Evolutionary conservation across 2,888 invertebrate species (phyloP), one percentile per base, ranked within the genome.

Genomic region (Papilio elwesi): DNA sequence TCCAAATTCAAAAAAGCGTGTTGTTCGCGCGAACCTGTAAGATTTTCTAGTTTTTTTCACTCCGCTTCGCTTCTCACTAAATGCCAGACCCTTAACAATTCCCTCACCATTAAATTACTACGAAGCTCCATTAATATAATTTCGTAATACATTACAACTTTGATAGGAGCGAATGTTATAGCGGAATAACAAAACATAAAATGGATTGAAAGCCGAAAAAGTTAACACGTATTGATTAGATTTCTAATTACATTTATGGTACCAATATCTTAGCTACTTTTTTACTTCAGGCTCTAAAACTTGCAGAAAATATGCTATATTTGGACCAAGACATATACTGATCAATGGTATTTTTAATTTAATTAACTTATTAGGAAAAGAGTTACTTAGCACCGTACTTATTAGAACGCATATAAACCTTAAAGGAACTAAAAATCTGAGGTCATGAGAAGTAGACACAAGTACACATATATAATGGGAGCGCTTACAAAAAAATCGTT

Each of bases 71-170:
- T 43, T 51, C 6, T 49, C 16, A 66, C 16, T 26, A 53, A 57
- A 49, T 12, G 38, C 13, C 1, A 57, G 4, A 15, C 38, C 49
- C 38, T 51, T 26, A 71, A 38, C 59, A 59, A 66, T 69, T 48
- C 59, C 57, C 66, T 66, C 57, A 36, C 66, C 63, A 71, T 71
- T 71, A 59, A 71, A 66, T 66, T 66, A 57, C 65, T 66, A 71
- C 57, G 9, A 59, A 66, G 36, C 51, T 7, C 51, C 71, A 26
- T 71, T 66, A 66, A 71, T 66, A 71, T 66, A 66, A 71, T 59
- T 66, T 66, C 51, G 59, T 66, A 59, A 66, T 71, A 71, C 66
- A 71, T 71, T 66, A 71, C 66, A 66, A 51, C 49, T 71, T 59
- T 57, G 15, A 16, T 48, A 10, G 26, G 43, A 64, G 38, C 51